Percentiles rank a stretch among this genome's conserved stretches.
Conservation (phyloP, 2,888 invertebrate species). For the Tetramorium bicarinatum region DNA sequence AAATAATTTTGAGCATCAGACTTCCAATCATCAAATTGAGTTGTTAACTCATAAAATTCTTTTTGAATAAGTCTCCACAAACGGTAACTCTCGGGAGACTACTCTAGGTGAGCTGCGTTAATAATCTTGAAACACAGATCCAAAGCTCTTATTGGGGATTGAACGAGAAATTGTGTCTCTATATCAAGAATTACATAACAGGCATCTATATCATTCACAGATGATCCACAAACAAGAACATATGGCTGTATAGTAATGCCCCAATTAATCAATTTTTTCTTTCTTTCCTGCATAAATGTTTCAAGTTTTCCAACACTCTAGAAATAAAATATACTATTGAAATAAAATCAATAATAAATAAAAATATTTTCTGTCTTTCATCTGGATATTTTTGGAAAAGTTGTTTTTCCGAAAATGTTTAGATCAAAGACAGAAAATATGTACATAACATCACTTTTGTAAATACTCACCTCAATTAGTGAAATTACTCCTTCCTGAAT, state of each 20-base stretch:
- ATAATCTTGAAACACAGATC: conserved; percentile 8
- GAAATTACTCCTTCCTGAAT: conserved; percentile 12
- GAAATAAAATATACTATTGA: neutral
- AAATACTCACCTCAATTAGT: neutral
- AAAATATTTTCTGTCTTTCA: neutral
- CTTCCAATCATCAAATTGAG: neutral
- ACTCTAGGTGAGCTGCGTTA: neutral
- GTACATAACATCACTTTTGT: neutral
- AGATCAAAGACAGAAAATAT: neutral
- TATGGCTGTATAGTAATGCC: conserved; percentile 1
- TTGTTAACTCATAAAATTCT: conserved; percentile 1
- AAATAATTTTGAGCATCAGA: conserved; percentile 23
- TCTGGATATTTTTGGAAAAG: too few relatives aligned
- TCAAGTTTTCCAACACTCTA: conserved; percentile 2
- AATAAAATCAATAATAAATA: neutral
- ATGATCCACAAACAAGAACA: neutral
- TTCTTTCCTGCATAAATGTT: neutral
- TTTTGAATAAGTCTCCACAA: conserved; percentile 13
- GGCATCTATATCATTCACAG: conserved; percentile 6
- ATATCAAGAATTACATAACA: conserved; percentile 8
- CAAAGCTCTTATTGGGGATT: neutral
- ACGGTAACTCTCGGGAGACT: conserved; percentile 5
- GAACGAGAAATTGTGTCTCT: neutral
- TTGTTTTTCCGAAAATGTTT: neutral
- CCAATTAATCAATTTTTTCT: neutral